Conservation (phyloP, 2,888 invertebrate genomes). For the Cancer borealis region DNA sequence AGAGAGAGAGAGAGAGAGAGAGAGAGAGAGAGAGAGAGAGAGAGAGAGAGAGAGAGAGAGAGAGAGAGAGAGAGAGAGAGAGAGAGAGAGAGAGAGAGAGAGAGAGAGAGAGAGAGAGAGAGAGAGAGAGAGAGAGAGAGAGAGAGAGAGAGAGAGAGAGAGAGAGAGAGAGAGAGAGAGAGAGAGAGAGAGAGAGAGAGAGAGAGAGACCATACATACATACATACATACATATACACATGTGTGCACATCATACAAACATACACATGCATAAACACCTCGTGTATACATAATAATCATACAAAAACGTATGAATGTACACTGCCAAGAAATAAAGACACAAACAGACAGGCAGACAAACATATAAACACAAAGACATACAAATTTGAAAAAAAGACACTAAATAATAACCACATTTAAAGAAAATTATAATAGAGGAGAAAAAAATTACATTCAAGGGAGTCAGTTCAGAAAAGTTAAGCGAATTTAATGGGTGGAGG, state of each 20-base stretch:
- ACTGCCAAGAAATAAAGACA: too few species aligned
- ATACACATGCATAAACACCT: conserved; percentile 34
- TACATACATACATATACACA: background rate
- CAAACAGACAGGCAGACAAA: too few species aligned
- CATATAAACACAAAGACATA: too few species aligned
- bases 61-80: conserved; percentile 33
- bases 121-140: conserved; percentile 18
- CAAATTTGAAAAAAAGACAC: too few species aligned
- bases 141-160: conserved; percentile 37
- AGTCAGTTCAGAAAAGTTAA: too few species aligned
- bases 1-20: conserved; percentile 18
- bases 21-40: conserved; percentile 33
- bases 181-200: conserved; percentile 41
- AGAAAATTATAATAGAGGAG: too few species aligned
- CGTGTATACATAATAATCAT: too few species aligned
- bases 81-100: conserved; percentile 23
- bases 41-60: conserved; percentile 40
- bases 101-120: background rate
- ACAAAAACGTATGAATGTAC: too few species aligned
- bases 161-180: conserved; percentile 37
- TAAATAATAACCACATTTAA: too few species aligned
- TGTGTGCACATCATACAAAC: conserved; percentile 25
- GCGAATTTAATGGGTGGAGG: too few species aligned
- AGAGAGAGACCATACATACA: background rate
- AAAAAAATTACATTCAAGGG: too few species aligned